phyloP scores from a whole-genome alignment of 2,888 invertebrate genomes.

The Erannis defoliaria region DNA sequence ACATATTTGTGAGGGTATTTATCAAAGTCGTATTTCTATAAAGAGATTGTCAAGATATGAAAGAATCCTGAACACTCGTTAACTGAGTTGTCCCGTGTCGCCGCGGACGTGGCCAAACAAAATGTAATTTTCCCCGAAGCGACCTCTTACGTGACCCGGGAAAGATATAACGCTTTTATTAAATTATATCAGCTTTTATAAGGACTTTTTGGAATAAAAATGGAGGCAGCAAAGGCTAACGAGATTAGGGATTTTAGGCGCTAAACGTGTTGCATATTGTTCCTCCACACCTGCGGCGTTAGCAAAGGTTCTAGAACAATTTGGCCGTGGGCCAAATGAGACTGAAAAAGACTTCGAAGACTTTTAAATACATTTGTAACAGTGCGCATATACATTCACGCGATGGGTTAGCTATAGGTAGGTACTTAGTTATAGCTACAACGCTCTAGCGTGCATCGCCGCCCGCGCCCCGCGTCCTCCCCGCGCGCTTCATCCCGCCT shows the following conservation, averaged over 20 bases:
- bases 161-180: constrained; percentile 84
- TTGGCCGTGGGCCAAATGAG: constrained; percentile 28
- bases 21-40: constrained; percentile 56
- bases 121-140: constrained; percentile 84
- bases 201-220: constrained; percentile 71
- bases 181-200: constrained; percentile 83
- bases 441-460: too few species aligned
- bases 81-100: constrained; percentile 83
- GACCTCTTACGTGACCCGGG: constrained; percentile 84
- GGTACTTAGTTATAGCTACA: too few species aligned
- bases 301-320: constrained; percentile 14
- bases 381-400: too few species aligned
- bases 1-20: constrained; percentile 40
- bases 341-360: not conserved
- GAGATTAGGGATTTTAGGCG: constrained; percentile 61
- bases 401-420: too few species aligned
- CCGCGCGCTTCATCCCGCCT: too few species aligned
- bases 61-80: constrained; percentile 82
- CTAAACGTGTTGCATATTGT: constrained; percentile 42
- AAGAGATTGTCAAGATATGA: constrained; percentile 76
- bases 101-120: constrained; percentile 81
- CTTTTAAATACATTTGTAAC: too few species aligned
- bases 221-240: constrained; percentile 68
- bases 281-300: constrained; percentile 30
- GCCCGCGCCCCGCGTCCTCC: too few species aligned